These are phyloP conservation scores for Monopterus albus DNA, from an alignment of 2,113 vertebrate genomes.

Conservation along the genomic window DNA sequence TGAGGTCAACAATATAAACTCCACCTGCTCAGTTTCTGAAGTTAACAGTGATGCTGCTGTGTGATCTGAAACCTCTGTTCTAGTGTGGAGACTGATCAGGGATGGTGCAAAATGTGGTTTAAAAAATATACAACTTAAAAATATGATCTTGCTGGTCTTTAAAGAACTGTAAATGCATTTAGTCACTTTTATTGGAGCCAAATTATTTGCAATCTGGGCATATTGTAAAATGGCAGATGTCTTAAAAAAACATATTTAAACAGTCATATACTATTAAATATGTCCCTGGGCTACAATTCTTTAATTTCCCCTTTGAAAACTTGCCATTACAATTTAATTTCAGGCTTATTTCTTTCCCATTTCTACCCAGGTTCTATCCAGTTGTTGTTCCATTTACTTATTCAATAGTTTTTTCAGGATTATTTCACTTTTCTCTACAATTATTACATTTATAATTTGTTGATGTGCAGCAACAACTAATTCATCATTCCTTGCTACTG, in stretches of 20 bases:
- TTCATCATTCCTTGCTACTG: neutral
- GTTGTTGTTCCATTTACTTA: slow-evolving; percentile 6
- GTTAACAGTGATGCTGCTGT: neutral
- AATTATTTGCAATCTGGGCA: neutral
- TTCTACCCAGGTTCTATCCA: no score
- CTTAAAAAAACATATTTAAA: neutral
- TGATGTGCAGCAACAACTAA: neutral
- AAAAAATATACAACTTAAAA: no score
- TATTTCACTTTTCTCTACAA: slow-evolving; percentile 4
- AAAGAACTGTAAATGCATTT: no score
- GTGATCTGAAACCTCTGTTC: neutral
- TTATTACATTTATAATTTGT: no score
- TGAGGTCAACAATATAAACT: slow-evolving; percentile 17
- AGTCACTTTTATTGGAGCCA: neutral
- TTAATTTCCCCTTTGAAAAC: slow-evolving; percentile 1
- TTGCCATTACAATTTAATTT: slow-evolving; percentile 15
- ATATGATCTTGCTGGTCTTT: no score
- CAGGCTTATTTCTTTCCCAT: slow-evolving; percentile 35
- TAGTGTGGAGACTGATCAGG: neutral
- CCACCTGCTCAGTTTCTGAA: neutral
- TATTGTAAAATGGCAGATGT: neutral
- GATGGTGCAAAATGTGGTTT: no score
- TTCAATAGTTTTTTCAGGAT: neutral
- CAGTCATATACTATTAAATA: no score
- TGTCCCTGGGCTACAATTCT: neutral